Evolutionary conservation across 2,797 vertebrate species (phyloP).

Genomic region (Hippocampus kuda): DNA sequence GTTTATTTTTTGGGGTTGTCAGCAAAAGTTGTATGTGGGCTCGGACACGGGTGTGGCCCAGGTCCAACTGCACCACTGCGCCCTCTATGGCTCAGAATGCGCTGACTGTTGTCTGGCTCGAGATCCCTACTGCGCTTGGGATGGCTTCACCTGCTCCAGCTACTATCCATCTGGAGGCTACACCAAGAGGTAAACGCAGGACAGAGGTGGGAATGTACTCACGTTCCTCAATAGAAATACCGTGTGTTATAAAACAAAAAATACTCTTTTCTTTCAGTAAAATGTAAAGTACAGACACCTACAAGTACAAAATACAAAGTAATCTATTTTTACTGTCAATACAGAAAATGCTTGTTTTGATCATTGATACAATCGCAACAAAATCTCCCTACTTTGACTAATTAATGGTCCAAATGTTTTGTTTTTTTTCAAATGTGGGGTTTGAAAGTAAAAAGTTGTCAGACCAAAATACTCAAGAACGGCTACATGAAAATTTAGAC

Average conservation of each 20-base stretch:
- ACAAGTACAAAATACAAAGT: no score
- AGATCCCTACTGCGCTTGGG: constrained; percentile 97
- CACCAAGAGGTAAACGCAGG: constrained; percentile 76
- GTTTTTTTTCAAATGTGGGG: no score
- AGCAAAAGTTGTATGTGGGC: constrained; percentile 93
- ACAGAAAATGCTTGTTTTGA: no score
- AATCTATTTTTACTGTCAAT: no score
- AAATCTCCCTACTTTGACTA: no score
- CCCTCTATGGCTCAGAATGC: constrained; percentile 87
- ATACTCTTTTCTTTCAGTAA: neutral
- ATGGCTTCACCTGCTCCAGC: constrained; percentile 86
- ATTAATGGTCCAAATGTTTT: no score
- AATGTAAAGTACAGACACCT: neutral
- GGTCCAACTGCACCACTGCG: constrained; percentile 86
- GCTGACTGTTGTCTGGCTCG: constrained; percentile 92
- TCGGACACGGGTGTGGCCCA: constrained; percentile 80
- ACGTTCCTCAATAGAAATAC: neutral
- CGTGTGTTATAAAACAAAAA: neutral
- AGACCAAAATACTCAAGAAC: no score
- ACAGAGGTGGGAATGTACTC: neutral
- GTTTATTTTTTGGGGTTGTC: constrained; percentile 15
- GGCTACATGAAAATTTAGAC: no score
- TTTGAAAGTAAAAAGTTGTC: no score
- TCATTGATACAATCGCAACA: no score
- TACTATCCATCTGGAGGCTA: constrained; percentile 79